Evolutionary conservation across 1,140 invertebrate genomes (phyloP).

Genomic region (Antheraea mylitta): DNA sequence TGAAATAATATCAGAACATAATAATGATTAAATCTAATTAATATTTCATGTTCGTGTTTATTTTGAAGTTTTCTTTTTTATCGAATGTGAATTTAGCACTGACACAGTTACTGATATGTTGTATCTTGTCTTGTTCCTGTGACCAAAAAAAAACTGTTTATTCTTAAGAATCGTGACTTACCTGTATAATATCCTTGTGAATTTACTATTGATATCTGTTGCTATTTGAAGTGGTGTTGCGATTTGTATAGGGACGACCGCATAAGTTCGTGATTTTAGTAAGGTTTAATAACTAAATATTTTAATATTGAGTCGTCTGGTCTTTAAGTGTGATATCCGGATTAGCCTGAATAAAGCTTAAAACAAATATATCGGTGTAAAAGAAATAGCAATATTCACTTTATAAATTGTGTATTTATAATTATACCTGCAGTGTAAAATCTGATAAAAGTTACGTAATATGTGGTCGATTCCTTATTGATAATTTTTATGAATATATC

Average conservation of each 20-base stretch:
- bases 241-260: neutral
- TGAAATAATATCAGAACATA: too few species aligned
- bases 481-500: neutral
- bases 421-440: neutral
- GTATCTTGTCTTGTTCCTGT: neutral
- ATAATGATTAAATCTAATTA: too few species aligned
- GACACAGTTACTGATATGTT: too few species aligned
- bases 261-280: neutral
- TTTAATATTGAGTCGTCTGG: too few species aligned
- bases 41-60: too few species aligned
- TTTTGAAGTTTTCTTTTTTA: too few species aligned
- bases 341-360: neutral
- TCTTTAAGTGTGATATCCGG: neutral
- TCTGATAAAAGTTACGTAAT: neutral
- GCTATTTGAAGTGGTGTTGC: neutral
- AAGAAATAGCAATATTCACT: too few species aligned
- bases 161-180: neutral
- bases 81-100: too few species aligned
- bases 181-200: conserved; percentile 1
- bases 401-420: neutral
- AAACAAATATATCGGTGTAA: neutral
- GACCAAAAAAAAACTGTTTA: neutral
- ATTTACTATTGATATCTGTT: conserved; percentile 1
- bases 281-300: neutral
- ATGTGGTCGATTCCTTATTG: neutral